Evolutionary conservation across 2,113 vertebrate species (phyloP).

Genomic region (Channa maculata): DNA sequence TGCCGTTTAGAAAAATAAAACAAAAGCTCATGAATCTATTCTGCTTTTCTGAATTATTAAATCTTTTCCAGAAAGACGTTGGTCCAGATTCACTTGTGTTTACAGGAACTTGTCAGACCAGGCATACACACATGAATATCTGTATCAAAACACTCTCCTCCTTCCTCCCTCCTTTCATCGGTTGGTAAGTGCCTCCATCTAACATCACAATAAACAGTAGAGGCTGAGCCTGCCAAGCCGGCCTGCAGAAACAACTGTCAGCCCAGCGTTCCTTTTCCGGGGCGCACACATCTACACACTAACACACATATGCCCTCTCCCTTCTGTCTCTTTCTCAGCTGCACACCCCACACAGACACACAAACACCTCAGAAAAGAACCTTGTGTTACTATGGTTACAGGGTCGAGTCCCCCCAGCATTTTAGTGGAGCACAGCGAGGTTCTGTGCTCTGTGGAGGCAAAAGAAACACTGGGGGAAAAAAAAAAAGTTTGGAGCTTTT

Average conservation of each 20-base stretch:
- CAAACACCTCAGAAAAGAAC: constrained; percentile 56
- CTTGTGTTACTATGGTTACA: constrained; percentile 67
- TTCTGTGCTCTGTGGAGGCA: constrained; percentile 53
- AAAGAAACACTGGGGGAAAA: neutral
- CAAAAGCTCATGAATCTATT: no score
- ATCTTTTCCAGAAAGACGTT: neutral
- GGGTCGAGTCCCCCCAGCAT: constrained; percentile 60
- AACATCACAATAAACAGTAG: constrained; percentile 87
- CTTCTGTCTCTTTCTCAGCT: constrained; percentile 7
- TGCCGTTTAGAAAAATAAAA: no score
- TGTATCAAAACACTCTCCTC: constrained; percentile 24
- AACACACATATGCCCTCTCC: constrained; percentile 24
- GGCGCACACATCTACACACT: constrained; percentile 23
- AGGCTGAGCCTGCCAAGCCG: constrained; percentile 87
- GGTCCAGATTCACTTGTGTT: constrained; percentile 9
- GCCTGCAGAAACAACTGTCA: constrained; percentile 87
- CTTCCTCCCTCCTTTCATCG: constrained; percentile 36
- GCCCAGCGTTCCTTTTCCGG: constrained; percentile 62
- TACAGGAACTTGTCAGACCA: neutral
- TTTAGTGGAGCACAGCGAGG: constrained; percentile 54
- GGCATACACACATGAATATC: constrained; percentile 28
- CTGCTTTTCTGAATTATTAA: no score
- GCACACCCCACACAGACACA: constrained; percentile 28
- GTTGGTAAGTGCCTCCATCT: constrained; percentile 65
- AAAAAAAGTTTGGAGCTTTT: constrained; percentile 9